Evolutionary conservation across 2,888 invertebrate genomes (phyloP).

Genomic region (Chloromyia formosa): DNA sequence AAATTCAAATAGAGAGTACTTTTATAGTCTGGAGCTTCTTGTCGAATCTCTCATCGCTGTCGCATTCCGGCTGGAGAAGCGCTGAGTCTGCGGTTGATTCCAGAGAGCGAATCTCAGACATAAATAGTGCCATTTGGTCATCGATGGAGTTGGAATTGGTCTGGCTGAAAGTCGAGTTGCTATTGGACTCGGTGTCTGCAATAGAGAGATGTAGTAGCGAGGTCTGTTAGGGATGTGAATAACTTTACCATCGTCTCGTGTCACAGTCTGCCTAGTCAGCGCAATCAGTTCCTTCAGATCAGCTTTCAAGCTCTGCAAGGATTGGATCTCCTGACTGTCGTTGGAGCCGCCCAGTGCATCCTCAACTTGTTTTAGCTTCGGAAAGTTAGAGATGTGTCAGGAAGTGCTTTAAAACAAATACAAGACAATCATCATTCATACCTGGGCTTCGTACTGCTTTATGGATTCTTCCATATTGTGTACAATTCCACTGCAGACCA

Average conservation of each 20-base stretch:
- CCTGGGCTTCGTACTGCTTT: slow-evolving; percentile 42
- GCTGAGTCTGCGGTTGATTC: slow-evolving; percentile 47
- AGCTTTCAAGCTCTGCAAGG: slow-evolving; percentile 69
- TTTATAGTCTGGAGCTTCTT: slow-evolving; percentile 45
- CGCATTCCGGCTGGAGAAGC: not conserved
- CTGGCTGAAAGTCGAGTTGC: not conserved
- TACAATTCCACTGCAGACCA: not conserved
- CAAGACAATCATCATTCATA: not conserved
- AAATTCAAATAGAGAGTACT: too few relatives aligned
- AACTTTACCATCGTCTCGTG: slow-evolving; percentile 40
- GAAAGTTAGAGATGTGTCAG: not conserved
- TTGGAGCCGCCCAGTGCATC: slow-evolving; percentile 67
- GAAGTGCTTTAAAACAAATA: too few relatives aligned
- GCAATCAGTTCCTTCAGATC: slow-evolving; percentile 75
- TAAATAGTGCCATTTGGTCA: slow-evolving; percentile 59
- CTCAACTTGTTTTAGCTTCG: slow-evolving; percentile 72
- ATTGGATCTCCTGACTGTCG: slow-evolving; percentile 66
- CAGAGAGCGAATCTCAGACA: slow-evolving; percentile 57
- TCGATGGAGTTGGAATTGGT: slow-evolving; percentile 45
- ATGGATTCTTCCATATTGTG: slow-evolving; percentile 34
- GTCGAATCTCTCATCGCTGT: slow-evolving; percentile 32
- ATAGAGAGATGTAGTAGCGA: slow-evolving; percentile 31
- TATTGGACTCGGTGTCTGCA: not conserved
- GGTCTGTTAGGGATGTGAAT: slow-evolving; percentile 7
- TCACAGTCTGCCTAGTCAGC: slow-evolving; percentile 70